A percentile compares a stretch with the other conserved stretches of the same genome.
phyloP scores from a whole-genome alignment of 2,113 vertebrate species.

The Catharus fuscescens region DNA sequence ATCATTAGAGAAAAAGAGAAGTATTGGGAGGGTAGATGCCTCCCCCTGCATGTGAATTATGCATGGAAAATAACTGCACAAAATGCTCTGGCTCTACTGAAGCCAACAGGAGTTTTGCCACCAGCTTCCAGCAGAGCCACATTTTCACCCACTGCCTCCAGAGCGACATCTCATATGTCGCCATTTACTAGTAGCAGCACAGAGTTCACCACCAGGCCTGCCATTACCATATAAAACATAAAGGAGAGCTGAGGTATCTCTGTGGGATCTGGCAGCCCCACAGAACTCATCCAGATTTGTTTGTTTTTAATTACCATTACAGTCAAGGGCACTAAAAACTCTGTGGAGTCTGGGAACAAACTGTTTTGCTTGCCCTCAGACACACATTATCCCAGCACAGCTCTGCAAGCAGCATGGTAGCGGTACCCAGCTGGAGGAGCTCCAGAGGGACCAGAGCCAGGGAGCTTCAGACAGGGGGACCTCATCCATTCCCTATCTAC shows the following conservation, averaged over 20 bases:
- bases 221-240: conserved; percentile 15
- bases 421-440: accelerated
- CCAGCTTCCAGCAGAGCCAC: neutral
- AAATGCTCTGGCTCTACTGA: neutral
- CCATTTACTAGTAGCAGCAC: conserved; percentile 1
- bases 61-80: conserved; percentile 7
- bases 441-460: neutral
- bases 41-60: neutral
- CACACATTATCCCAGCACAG: neutral
- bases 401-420: neutral
- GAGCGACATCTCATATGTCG: neutral
- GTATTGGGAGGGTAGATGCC: neutral
- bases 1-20: neutral
- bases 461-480: accelerated
- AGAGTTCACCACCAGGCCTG: neutral
- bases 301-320: conserved; percentile 54
- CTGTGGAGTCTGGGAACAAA: conserved; percentile 36
- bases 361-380: conserved; percentile 35
- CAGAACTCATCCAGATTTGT: conserved; percentile 38
- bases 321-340: conserved; percentile 24
- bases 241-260: conserved; percentile 37
- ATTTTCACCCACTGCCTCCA: neutral
- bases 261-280: conserved; percentile 10
- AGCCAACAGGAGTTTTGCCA: neutral
- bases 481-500: neutral